Evolutionary conservation across 2,888 invertebrate genomes (phyloP), one percentile per base, ranked within the genome.

Genomic region (Acheta domesticus): DNA sequence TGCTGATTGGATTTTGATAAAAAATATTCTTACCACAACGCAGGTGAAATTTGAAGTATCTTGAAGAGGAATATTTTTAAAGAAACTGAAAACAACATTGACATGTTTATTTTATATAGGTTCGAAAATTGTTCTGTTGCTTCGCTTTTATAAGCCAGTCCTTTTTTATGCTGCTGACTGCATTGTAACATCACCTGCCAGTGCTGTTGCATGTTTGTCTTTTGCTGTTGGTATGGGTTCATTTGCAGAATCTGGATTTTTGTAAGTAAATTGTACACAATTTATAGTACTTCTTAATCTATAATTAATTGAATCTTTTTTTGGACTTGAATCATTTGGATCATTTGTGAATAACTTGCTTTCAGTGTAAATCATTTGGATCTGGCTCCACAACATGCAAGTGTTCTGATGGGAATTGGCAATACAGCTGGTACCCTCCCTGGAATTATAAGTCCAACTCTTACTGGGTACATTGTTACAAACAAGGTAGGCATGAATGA

Each of bases 341-440:
- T 36, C 5, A 36, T 36, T 36, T 36, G 0, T 36, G 8, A 36
- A 36, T 36, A 5, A 36, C 8, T 36, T 36, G 1, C 8, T 36
- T 96, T 95, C 85, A 88, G 88, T 81, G 89, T 90, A 14, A 90
- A 90, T 83, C 96, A 96, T 86, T 87, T 97, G 85, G 97, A 97
- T 86, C 92, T 97, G 79, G 97, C 96, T 0, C 96, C 97, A 0
- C 94, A 94, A 81, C 96, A 94, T 88, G 96, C 97, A 14, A 94
- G 96, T 85, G 92, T 97, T 0, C 87, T 97, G 79, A 96, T 97
- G 96, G 97, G 96, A 0, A 88, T 97, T 19, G 94, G 96, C 14
- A 97, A 97, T 87, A 96, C 96, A 0, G 88, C 97, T 82, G 97
- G 95, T 0, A 96, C 97, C 0, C 87, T 97, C 78, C 96, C 97